These are phyloP conservation scores for Stenoptilia bipunctidactyla DNA, from an alignment of 2,888 invertebrate genomes.

Conservation along the genomic window DNA sequence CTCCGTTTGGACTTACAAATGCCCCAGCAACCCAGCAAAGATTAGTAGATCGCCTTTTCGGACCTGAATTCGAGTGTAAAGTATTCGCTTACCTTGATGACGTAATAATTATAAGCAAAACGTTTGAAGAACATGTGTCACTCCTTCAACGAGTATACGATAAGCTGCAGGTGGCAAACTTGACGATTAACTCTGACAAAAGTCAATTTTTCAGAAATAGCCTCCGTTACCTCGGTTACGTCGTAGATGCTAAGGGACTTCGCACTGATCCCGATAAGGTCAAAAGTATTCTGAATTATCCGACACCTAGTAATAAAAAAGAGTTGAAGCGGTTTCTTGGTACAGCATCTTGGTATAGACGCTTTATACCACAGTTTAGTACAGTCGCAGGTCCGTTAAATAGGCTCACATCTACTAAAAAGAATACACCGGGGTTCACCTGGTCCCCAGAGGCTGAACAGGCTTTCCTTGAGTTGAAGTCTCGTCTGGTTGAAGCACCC, in stretches of 20 bases:
- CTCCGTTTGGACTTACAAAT: constrained; percentile 9
- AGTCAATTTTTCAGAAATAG: constrained; percentile 13
- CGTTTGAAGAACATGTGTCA: constrained; percentile 18
- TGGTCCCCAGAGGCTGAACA: constrained; percentile 16
- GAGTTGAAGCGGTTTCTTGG: constrained; percentile 18
- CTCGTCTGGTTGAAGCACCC: constrained; percentile 5
- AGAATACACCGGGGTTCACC: constrained; percentile 13
- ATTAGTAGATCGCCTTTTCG: constrained; percentile 14
- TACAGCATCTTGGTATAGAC: constrained; percentile 18
- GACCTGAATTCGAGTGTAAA: constrained; percentile 15
- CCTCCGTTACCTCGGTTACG: constrained; percentile 16
- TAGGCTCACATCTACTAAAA: constrained; percentile 15
- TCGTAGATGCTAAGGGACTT: constrained; percentile 21
- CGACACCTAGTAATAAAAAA: constrained; percentile 15
- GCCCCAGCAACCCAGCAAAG: constrained; percentile 18
- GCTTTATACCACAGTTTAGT: constrained; percentile 19
- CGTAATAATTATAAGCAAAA: constrained; percentile 13
- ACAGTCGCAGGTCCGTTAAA: constrained; percentile 19
- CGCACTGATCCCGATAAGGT: constrained; percentile 21
- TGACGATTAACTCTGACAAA: constrained; percentile 16
- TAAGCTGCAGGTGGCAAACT: constrained; percentile 15
- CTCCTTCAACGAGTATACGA: constrained; percentile 13
- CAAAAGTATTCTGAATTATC: constrained; percentile 16
- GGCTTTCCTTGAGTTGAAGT: constrained; percentile 11
- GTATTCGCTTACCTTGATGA: constrained; percentile 19